Evolutionary conservation across 2,113 vertebrate species (phyloP), one percentile per base, ranked within the genome.

Genomic region (Macquaria ambigua): DNA sequence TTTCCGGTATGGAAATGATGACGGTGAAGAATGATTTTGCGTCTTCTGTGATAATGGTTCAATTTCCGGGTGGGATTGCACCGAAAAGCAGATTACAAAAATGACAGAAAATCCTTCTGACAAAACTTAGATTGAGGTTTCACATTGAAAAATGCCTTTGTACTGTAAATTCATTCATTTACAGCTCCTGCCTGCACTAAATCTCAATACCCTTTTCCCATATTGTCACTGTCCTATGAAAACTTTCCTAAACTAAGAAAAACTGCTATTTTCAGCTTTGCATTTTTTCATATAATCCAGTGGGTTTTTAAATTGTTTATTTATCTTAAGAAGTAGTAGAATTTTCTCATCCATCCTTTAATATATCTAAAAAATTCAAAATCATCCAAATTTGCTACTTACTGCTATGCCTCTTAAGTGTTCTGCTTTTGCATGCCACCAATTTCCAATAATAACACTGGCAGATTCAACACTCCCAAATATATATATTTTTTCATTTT

Each of bases 1-100:
- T 76, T 69, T 67, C 66, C n/a, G 10, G 61, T 31, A 64, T 67
- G 70, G 25, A 79, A 82, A 79, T 53, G 73, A 46, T 28, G 53
- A 77, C 23, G 15, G 59, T 79, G 77, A 68, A 56, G 28, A 81
- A 78, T 46, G 18, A 73, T 59, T 56, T 50, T 71, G 56, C 67
- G 37, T 77, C 59, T 56, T 50, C 5, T 5, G 41, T 64, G 23
- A 41, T 81, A 81, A 78, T 74, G 64, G 14, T 6, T 68, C 14
- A 28, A 41, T 81, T 85, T 75, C 68, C 14, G 1, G 64, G 64
- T 25, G 48, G 28, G 25, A 66, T 37, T 25, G 63, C 20, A 58
- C 55, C 11, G 2, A 55, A 66, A 55, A 64, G 64, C 37, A 53
- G 41, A 80, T 58, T 28, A 53, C 8, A 69, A 55, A 83, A 74